phyloP scores from a whole-genome alignment of 1,140 invertebrate species.

The Chironomus tepperi region DNA sequence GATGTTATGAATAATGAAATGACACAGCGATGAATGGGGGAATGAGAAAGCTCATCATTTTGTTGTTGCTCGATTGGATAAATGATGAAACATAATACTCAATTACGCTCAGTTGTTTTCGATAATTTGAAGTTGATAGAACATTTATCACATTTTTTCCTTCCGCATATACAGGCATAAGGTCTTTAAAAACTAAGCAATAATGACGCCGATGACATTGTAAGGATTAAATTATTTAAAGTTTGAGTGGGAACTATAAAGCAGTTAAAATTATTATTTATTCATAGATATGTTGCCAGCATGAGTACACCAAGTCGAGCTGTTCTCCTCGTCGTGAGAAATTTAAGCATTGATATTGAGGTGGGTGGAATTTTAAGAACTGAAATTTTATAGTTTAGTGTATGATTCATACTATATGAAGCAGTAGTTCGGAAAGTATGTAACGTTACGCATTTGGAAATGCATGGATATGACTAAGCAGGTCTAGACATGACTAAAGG shows the following conservation, averaged over 20 bases:
- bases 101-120: background rate
- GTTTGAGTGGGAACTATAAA: background rate
- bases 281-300: background rate
- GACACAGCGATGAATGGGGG: background rate
- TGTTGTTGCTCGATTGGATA: slow-evolving; percentile 4
- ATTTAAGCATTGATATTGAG: slow-evolving; percentile 3
- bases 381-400: too few species aligned
- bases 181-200: background rate
- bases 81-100: background rate
- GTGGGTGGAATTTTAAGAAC: background rate
- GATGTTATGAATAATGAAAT: background rate
- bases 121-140: background rate
- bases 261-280: background rate
- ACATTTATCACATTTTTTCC: background rate
- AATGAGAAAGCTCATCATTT: background rate
- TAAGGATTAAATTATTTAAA: background rate
- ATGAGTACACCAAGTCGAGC: background rate
- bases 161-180: background rate
- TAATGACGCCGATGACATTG: background rate
- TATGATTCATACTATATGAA: background rate
- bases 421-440: background rate
- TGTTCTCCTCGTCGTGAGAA: background rate
- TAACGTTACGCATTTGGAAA: background rate
- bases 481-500: background rate
- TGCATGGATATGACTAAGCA: background rate